Conservation (phyloP, 2,113 vertebrate species). For the Rhinolophus sinicus region DNA sequence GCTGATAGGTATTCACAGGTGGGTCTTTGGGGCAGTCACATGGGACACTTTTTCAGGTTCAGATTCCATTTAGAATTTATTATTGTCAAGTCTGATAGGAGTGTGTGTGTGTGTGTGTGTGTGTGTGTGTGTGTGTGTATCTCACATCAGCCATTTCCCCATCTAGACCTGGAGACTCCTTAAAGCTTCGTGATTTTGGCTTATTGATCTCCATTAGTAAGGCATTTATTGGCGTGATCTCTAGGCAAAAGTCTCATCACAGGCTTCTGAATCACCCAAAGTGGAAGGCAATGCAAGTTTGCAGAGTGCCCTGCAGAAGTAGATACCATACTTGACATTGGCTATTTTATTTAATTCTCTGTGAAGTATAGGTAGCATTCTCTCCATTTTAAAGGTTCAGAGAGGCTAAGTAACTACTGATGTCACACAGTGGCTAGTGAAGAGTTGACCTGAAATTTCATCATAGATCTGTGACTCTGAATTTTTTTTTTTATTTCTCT, state of each 20-base stretch:
- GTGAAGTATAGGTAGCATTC: background rate
- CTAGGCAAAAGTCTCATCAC: background rate
- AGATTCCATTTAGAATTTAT: slow-evolving; percentile 63
- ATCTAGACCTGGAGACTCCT: background rate
- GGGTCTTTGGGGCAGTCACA: slow-evolving; percentile 44
- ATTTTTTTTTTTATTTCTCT: background rate
- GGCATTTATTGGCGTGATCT: background rate
- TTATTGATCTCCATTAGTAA: background rate
- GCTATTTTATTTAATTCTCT: background rate
- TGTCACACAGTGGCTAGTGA: background rate
- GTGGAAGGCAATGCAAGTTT: background rate
- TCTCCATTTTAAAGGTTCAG: slow-evolving; percentile 2
- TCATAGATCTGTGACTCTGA: background rate
- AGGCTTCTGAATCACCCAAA: background rate
- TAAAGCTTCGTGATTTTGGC: background rate
- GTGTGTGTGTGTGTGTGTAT: background rate
- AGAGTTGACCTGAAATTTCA: background rate
- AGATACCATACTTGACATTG: background rate
- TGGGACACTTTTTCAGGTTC: slow-evolving; percentile 7
- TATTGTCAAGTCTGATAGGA: slow-evolving; percentile 14
- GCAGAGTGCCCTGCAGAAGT: background rate
- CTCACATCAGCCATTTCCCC: slow-evolving; percentile 43
- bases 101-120: too few species aligned
- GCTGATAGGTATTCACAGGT: slow-evolving; percentile 66
- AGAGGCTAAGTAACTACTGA: background rate